These are phyloP conservation scores for Laothoe populi DNA, from an alignment of 2,888 invertebrate genomes.

Conservation along the genomic window DNA sequence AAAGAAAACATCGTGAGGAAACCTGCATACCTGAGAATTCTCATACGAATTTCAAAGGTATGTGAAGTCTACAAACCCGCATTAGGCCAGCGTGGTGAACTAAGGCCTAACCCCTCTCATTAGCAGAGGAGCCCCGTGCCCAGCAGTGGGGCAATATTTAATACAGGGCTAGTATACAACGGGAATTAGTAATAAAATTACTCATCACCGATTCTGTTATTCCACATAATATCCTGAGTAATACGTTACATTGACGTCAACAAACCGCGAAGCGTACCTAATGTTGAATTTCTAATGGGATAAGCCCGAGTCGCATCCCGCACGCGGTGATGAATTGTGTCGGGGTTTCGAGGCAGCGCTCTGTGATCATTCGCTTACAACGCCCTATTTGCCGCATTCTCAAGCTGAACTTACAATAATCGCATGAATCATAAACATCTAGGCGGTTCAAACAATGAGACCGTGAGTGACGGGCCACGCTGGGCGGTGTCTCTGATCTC, in stretches of 20 bases:
- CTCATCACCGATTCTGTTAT: conserved; percentile 34
- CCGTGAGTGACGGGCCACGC: conserved; percentile 75
- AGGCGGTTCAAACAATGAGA: conserved; percentile 72
- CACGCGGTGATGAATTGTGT: conserved; percentile 65
- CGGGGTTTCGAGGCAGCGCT: conserved; percentile 64
- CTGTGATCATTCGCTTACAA: conserved; percentile 69
- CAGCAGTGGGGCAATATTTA: too few relatives aligned
- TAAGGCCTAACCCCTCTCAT: too few relatives aligned
- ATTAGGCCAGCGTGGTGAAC: too few relatives aligned
- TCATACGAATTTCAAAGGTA: too few relatives aligned
- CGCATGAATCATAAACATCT: conserved; percentile 75
- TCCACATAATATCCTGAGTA: conserved; percentile 40
- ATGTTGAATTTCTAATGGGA: not conserved
- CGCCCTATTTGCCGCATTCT: conserved; percentile 78
- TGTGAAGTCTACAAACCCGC: too few relatives aligned
- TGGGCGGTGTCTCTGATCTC: conserved; percentile 74
- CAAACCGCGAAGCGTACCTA: conserved; percentile 26
- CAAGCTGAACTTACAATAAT: conserved; percentile 72
- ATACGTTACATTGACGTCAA: conserved; percentile 45
- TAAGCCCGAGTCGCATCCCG: conserved; percentile 29
- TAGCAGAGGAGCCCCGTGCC: too few relatives aligned
- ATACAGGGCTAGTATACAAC: too few relatives aligned
- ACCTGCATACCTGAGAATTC: too few relatives aligned
- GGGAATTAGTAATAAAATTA: conserved; percentile 32
- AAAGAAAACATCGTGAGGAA: too few relatives aligned